These are phyloP conservation scores for Muntiacus muntjak DNA, from an alignment of 2,113 vertebrate genomes.

Conservation along the genomic window DNA sequence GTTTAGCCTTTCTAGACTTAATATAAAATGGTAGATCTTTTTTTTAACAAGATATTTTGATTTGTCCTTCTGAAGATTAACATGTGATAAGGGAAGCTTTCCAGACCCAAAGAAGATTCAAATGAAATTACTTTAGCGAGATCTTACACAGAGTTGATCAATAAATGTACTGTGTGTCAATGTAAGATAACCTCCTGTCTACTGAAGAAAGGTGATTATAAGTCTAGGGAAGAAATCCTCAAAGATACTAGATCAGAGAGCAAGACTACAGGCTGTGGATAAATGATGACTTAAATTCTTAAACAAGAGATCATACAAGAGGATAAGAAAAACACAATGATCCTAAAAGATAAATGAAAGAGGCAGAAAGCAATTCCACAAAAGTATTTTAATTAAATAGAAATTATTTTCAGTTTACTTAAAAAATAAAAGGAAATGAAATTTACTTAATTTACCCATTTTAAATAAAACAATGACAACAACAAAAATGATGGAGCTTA, in stretches of 20 bases:
- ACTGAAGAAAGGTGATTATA: not conserved
- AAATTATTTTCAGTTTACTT: not conserved
- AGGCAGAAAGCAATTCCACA: not conserved
- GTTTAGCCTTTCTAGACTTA: not conserved
- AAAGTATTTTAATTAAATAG: not conserved
- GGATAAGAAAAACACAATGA: not conserved
- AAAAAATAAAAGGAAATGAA: not conserved
- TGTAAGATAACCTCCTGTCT: not conserved
- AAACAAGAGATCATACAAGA: not conserved
- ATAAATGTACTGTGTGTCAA: slow-evolving; percentile 18
- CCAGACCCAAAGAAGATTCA: slow-evolving; percentile 42
- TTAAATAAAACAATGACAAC: not conserved
- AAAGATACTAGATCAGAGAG: not conserved
- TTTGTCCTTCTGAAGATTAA: slow-evolving; percentile 62
- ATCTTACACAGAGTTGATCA: not conserved
- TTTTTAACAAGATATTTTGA: slow-evolving; percentile 70
- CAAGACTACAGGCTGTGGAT: not conserved
- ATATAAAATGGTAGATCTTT: slow-evolving; percentile 29
- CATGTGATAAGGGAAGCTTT: slow-evolving; percentile 54
- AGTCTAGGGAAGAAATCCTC: not conserved
- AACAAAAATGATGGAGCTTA: not conserved
- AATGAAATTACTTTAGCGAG: slow-evolving; percentile 36
- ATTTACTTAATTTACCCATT: not conserved
- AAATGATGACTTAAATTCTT: not conserved
- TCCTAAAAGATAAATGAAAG: not conserved